These are phyloP conservation scores for Bagarius yarrelli DNA, from an alignment of 2,113 vertebrate genomes.

Conservation along the genomic window DNA sequence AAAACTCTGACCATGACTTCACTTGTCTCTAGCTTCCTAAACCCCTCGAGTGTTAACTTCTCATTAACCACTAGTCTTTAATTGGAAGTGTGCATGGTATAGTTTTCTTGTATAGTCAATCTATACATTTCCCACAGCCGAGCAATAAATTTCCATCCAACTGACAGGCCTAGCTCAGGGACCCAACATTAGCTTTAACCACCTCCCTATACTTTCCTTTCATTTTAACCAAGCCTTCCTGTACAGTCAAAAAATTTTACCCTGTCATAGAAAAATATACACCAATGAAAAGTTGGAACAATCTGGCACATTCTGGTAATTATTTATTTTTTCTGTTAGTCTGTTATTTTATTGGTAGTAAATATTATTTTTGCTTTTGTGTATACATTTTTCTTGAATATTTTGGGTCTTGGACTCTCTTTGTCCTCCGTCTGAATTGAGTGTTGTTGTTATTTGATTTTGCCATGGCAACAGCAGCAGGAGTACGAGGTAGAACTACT, in stretches of 20 bases:
- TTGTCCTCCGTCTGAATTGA: not conserved
- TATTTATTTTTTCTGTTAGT: not conserved
- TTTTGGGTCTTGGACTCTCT: not conserved
- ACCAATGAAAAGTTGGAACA: too few relatives aligned
- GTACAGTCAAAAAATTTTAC: not conserved
- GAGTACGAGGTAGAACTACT: constrained; percentile 90
- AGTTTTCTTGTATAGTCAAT: too few relatives aligned
- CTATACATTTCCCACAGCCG: too few relatives aligned
- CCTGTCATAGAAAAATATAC: too few relatives aligned
- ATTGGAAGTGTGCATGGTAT: too few relatives aligned
- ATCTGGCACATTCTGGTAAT: not conserved
- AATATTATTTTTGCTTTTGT: too few relatives aligned
- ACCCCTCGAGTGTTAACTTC: too few relatives aligned
- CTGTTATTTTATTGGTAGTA: too few relatives aligned
- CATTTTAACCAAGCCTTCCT: not conserved
- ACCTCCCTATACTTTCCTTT: not conserved
- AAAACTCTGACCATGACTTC: not conserved
- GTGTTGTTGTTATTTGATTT: constrained; percentile 12
- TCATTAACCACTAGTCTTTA: too few relatives aligned
- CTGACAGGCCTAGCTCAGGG: too few relatives aligned
- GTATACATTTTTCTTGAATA: not conserved
- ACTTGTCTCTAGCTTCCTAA: not conserved
- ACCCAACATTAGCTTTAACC: too few relatives aligned
- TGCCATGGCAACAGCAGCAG: constrained; percentile 63
- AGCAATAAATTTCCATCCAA: too few relatives aligned